Conservation (phyloP, 2,888 invertebrate species). For the Drosophila macrospina region DNA sequence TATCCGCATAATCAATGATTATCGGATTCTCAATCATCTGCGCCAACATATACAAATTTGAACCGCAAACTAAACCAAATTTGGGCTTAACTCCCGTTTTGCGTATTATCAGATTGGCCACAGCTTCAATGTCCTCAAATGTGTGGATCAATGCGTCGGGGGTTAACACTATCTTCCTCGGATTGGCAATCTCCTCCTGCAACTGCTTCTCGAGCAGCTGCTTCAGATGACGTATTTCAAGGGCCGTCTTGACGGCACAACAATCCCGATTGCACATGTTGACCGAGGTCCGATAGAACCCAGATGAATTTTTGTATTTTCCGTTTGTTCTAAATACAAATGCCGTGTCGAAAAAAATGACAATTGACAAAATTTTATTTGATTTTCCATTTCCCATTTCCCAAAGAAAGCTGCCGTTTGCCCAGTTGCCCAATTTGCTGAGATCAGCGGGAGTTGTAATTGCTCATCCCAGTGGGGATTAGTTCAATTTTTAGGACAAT, state of each 20-base stretch:
- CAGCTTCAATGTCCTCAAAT: conserved; percentile 91
- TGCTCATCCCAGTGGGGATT: background rate
- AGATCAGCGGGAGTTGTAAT: conserved; percentile 1
- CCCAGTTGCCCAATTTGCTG: background rate
- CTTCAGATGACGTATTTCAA: conserved; percentile 43
- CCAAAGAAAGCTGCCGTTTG: background rate
- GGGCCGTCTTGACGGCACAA: conserved; percentile 53
- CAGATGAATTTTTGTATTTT: background rate
- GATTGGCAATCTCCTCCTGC: conserved; percentile 25
- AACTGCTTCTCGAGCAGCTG: conserved; percentile 13
- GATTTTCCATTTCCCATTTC: background rate
- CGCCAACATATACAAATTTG: conserved; percentile 91
- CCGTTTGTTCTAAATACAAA: background rate
- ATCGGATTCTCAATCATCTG: conserved; percentile 90
- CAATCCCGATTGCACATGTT: conserved; percentile 63
- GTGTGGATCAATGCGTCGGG: conserved; percentile 86
- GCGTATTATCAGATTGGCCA: conserved; percentile 90
- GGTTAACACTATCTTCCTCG: conserved; percentile 40
- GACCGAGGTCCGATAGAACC: background rate
- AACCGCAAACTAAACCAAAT: conserved; percentile 97
- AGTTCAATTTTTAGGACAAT: background rate
- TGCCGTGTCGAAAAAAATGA: background rate
- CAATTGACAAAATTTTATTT: no score
- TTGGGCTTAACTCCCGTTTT: conserved; percentile 90
- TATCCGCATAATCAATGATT: conserved; percentile 92